Evolutionary conservation across 2,797 vertebrate species (phyloP).

Genomic region (Spinibarbus caldwelli): DNA sequence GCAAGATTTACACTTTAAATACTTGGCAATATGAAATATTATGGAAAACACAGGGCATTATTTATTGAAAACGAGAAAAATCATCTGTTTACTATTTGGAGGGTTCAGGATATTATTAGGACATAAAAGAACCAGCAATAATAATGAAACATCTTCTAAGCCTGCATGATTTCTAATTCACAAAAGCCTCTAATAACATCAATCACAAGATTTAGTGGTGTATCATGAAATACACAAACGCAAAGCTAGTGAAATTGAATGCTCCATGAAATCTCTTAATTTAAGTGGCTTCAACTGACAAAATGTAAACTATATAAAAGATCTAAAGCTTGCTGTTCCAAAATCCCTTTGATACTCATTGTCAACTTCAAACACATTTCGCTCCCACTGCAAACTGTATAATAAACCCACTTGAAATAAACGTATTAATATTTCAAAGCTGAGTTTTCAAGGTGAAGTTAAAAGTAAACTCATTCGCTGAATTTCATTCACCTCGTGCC

Average conservation of each 20-base stretch:
- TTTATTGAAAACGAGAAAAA: slow-evolving; percentile 11
- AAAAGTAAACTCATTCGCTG: not conserved
- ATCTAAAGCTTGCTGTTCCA: slow-evolving; percentile 24
- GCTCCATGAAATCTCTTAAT: not conserved
- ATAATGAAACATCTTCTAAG: slow-evolving; percentile 2
- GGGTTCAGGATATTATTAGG: not conserved
- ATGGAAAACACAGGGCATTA: not conserved
- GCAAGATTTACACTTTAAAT: slow-evolving; percentile 3
- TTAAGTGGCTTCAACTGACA: slow-evolving; percentile 15
- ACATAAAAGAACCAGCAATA: not conserved
- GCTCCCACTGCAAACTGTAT: slow-evolving; percentile 19
- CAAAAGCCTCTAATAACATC: slow-evolving; percentile 8
- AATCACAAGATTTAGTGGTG: not conserved
- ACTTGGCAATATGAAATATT: slow-evolving; percentile 7
- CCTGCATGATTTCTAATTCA: not conserved
- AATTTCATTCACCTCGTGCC: not conserved
- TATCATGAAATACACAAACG: slow-evolving; percentile 7
- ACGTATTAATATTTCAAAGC: slow-evolving; percentile 42
- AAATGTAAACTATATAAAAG: slow-evolving; percentile 25
- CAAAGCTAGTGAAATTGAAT: slow-evolving; percentile 3
- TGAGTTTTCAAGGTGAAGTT: slow-evolving; percentile 27
- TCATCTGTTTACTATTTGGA: not conserved
- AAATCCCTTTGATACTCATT: slow-evolving; percentile 38
- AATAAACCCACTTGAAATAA: slow-evolving; percentile 48
- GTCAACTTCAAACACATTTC: slow-evolving; percentile 34